phyloP scores from a whole-genome alignment of 2,113 vertebrate genomes.

The Typhlomys cinereus region DNA sequence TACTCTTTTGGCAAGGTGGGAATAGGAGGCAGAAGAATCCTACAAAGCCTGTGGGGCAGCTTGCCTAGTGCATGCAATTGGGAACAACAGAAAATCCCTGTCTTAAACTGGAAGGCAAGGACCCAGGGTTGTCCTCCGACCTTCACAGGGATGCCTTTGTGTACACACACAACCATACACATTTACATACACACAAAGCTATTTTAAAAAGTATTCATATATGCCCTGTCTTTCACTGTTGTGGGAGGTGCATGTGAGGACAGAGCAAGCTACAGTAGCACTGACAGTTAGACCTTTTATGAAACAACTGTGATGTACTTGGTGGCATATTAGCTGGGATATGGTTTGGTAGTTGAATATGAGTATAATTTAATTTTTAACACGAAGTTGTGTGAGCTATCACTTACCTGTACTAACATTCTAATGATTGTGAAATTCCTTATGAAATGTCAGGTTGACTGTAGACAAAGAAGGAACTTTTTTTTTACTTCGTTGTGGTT shows the following conservation, averaged over 20 bases:
- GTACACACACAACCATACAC: too few species aligned
- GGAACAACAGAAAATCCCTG: too few species aligned
- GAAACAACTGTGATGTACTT: not conserved
- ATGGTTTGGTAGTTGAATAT: not conserved
- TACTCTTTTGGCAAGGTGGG: too few species aligned
- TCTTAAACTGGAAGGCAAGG: too few species aligned
- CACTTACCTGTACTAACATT: not conserved
- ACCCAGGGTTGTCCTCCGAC: too few species aligned
- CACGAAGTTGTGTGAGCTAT: not conserved
- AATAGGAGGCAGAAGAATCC: too few species aligned
- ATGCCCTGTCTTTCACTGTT: not conserved
- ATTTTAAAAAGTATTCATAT: not conserved
- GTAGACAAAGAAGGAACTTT: not conserved
- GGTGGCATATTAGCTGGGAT: not conserved
- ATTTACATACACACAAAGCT: too few species aligned
- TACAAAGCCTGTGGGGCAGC: too few species aligned
- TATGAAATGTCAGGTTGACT: not conserved
- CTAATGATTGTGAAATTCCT: not conserved
- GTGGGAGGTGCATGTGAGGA: not conserved
- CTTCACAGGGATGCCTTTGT: too few species aligned
- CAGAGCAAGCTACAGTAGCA: not conserved
- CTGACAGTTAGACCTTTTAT: not conserved
- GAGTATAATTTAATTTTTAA: not conserved
- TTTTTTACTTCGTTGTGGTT: not conserved
- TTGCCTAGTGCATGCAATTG: too few species aligned